These are phyloP conservation scores for Coleophora deauratella DNA, from an alignment of 2,888 invertebrate genomes.

Conservation along the genomic window DNA sequence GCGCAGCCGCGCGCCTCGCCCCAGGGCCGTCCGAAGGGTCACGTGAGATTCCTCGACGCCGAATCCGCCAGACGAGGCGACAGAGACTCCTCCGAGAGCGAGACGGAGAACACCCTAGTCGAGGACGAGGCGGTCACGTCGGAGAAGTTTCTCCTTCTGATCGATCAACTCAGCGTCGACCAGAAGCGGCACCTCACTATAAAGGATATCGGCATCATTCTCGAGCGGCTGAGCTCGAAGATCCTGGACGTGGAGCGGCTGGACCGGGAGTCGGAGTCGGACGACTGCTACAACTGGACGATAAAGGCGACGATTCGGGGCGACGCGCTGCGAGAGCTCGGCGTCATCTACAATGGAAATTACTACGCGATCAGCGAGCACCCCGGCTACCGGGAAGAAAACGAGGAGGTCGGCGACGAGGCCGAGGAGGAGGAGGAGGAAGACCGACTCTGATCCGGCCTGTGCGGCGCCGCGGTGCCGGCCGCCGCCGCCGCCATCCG, in stretches of 20 bases:
- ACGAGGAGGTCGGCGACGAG: constrained; percentile 89
- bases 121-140: constrained; percentile 92
- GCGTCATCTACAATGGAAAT: constrained; percentile 95
- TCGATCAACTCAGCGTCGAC: constrained; percentile 93
- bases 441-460: constrained; percentile 76
- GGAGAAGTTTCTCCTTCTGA: constrained; percentile 93
- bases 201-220: constrained; percentile 95
- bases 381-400: constrained; percentile 93
- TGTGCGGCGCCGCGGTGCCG: constrained; percentile 69
- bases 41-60: constrained; percentile 90
- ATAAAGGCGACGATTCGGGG: constrained; percentile 96
- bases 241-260: constrained; percentile 94
- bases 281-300: constrained; percentile 97
- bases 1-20: constrained; percentile 79
- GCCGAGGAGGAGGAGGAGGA: constrained; percentile 89
- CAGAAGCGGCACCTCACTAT: constrained; percentile 94
- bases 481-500: constrained; percentile 59
- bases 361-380: constrained; percentile 97
- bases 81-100: constrained; percentile 92
- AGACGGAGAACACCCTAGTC: constrained; percentile 94
- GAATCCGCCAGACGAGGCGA: constrained; percentile 77
- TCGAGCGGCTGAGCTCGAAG: constrained; percentile 93
- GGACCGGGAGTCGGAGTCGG: constrained; percentile 93
- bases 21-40: constrained; percentile 81
- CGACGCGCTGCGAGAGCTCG: constrained; percentile 91